These are phyloP conservation scores for Netelia fuscicornis DNA, from an alignment of 2,888 invertebrate genomes.

Conservation along the genomic window DNA sequence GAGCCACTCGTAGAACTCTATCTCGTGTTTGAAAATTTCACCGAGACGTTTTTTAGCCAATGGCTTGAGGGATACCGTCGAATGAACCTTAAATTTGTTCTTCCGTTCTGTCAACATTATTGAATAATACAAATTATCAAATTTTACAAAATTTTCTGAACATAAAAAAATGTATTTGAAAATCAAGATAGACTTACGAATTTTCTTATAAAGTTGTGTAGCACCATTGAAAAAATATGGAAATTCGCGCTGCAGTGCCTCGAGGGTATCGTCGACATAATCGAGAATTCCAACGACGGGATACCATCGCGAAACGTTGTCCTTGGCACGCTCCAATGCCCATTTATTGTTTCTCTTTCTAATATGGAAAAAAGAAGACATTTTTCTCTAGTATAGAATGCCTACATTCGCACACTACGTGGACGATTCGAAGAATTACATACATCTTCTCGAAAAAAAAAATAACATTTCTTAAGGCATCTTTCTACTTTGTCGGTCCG, in stretches of 20 bases:
- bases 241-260: conserved; percentile 85
- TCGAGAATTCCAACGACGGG: conserved; percentile 87
- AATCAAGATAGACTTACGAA: conserved; percentile 84
- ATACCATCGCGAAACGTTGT: conserved; percentile 87
- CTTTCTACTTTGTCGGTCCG: no score
- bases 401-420: no score
- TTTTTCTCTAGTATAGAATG: not conserved
- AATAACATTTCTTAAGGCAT: no score
- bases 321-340: conserved; percentile 86
- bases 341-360: conserved; percentile 86
- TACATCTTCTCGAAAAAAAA: no score
- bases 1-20: conserved; percentile 87
- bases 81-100: conserved; percentile 74
- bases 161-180: not conserved
- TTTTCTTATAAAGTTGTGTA: conserved; percentile 84
- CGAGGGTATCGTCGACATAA: conserved; percentile 86
- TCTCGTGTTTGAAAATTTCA: conserved; percentile 85
- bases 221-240: conserved; percentile 88
- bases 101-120: conserved; percentile 82
- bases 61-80: conserved; percentile 62
- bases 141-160: no score
- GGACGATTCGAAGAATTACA: no score
- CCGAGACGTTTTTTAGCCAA: conserved; percentile 73
- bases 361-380: conserved; percentile 44
- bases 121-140: not conserved